Percentiles rank a stretch among this genome's conserved stretches.
Evolutionary conservation across 2,113 vertebrate genomes (phyloP).

Genomic region (Nothoprocta pentlandii): DNA sequence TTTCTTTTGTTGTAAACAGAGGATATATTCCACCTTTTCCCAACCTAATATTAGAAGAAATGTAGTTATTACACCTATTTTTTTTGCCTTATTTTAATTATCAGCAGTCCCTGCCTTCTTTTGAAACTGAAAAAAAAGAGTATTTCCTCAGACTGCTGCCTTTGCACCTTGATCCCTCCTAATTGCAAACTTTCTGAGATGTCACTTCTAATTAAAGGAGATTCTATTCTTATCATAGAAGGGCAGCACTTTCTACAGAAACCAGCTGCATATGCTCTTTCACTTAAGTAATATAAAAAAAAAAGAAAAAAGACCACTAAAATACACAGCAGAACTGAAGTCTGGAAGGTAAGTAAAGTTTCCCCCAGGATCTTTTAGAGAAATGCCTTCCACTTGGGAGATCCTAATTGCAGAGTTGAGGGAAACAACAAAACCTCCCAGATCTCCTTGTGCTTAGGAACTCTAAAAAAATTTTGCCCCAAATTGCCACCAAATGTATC

Average conservation of each 20-base stretch:
- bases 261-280: not conserved
- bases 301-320: too few species aligned
- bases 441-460: not conserved
- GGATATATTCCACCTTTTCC: not conserved
- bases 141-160: slow-evolving; percentile 22
- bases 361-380: not conserved
- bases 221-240: not conserved
- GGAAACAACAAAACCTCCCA: not conserved
- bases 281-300: not conserved
- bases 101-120: not conserved
- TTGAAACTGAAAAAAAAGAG: not conserved
- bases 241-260: not conserved
- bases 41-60: not conserved
- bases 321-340: not conserved
- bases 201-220: slow-evolving; percentile 49
- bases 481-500: not conserved
- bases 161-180: slow-evolving; percentile 15
- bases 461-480: not conserved
- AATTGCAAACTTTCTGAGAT: slow-evolving; percentile 38
- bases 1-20: not conserved
- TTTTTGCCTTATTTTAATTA: not conserved
- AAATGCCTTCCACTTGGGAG: not conserved
- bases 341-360: not conserved
- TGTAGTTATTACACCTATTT: not conserved
- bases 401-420: not conserved